Conservation (phyloP, 1,140 invertebrate genomes). For the Calliopsis andreniformis region DNA sequence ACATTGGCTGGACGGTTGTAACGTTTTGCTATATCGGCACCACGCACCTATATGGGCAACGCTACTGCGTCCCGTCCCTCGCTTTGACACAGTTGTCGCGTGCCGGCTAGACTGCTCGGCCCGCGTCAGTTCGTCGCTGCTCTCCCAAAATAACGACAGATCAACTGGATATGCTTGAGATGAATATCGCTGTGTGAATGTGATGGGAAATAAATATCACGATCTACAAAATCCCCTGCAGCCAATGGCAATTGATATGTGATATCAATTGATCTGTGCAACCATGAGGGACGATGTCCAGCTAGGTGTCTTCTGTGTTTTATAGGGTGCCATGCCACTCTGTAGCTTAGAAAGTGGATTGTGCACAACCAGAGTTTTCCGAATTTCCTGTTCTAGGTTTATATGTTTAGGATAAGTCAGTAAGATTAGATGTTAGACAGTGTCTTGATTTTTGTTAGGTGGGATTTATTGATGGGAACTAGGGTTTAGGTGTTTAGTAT, state of each 20-base stretch:
- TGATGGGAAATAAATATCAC: constrained; percentile 58
- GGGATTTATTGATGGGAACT: no score
- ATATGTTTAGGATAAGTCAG: no score
- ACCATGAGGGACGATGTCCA: no score
- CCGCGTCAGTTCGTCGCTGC: not conserved
- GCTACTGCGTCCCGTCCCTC: constrained; percentile 8
- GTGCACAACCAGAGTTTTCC: no score
- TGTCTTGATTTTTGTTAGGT: no score
- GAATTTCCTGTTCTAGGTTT: no score
- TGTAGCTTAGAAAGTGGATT: no score
- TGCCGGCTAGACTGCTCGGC: constrained; percentile 27
- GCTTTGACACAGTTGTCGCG: constrained; percentile 15
- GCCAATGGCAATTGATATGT: constrained; percentile 5
- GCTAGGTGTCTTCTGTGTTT: no score
- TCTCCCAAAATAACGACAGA: constrained; percentile 60
- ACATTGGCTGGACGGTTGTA: constrained; percentile 36
- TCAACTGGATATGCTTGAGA: constrained; percentile 47
- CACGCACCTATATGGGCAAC: not conserved
- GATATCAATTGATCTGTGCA: constrained; percentile 20
- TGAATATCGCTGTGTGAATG: constrained; percentile 49
- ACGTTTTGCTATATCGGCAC: not conserved
- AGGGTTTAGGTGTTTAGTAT: no score
- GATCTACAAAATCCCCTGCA: not conserved
- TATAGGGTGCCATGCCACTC: no score
- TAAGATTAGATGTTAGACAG: no score